Conservation (phyloP, 2,888 invertebrate species). For the Aporophyla lueneburgensis region DNA sequence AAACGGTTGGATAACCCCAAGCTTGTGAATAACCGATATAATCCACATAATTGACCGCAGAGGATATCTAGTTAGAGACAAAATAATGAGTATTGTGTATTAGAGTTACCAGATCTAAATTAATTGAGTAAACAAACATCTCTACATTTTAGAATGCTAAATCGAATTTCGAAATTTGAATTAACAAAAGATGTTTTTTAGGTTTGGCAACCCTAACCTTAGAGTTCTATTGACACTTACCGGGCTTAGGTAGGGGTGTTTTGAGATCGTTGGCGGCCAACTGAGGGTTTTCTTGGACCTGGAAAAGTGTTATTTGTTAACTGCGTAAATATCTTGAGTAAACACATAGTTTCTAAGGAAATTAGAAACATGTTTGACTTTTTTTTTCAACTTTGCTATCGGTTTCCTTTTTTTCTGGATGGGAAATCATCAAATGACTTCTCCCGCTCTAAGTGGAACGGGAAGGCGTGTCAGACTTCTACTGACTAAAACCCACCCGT, state of each 20-base stretch:
- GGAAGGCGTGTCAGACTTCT: too few species aligned
- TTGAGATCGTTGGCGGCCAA: constrained; percentile 87
- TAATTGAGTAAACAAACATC: neutral
- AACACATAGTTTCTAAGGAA: neutral
- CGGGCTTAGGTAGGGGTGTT: constrained; percentile 86
- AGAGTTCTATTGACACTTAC: constrained; percentile 77
- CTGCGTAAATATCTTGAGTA: constrained; percentile 23
- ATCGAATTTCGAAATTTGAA: neutral
- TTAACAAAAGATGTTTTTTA: neutral
- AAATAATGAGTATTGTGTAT: constrained; percentile 22
- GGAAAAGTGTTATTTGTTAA: constrained; percentile 58
- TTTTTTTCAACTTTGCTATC: neutral
- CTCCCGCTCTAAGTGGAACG: too few species aligned
- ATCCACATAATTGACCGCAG: constrained; percentile 45
- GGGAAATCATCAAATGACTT: too few species aligned
- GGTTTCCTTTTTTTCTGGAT: neutral
- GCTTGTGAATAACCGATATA: constrained; percentile 53
- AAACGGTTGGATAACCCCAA: constrained; percentile 20
- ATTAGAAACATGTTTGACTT: neutral
- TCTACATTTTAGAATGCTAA: neutral
- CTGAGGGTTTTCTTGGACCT: constrained; percentile 89
- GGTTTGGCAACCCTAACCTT: constrained; percentile 12
- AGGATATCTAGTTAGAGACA: constrained; percentile 28
- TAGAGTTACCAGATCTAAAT: constrained; percentile 26
- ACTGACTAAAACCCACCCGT: too few species aligned